A percentile compares a stretch with the other conserved stretches of the same genome.
These are phyloP conservation scores for Porites divaricata DNA, from an alignment of 92 coral and sea anemone species.

Conservation along the genomic window DNA sequence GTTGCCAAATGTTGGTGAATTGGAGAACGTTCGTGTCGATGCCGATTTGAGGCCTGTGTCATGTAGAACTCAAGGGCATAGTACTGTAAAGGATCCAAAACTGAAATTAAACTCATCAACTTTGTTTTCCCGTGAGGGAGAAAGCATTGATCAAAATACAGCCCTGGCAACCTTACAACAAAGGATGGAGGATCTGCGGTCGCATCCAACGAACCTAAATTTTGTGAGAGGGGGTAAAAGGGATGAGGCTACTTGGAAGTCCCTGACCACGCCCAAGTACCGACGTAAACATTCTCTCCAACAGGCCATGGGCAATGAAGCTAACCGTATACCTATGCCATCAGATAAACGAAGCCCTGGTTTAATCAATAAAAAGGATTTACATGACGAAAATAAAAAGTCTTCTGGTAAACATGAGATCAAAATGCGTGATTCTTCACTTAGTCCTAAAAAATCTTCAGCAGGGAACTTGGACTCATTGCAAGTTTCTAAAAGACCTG, in stretches of 20 bases:
- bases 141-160: not conserved
- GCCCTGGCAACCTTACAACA: slow-evolving; percentile 50
- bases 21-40: slow-evolving; percentile 81
- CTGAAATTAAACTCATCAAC: slow-evolving; percentile 23
- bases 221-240: slow-evolving; percentile 74
- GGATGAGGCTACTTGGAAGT: slow-evolving; percentile 49
- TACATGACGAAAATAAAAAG: not conserved
- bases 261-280: slow-evolving; percentile 59
- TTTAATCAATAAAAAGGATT: slow-evolving; percentile 3
- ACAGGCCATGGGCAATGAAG: slow-evolving; percentile 60
- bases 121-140: slow-evolving; percentile 18
- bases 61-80: slow-evolving; percentile 36
- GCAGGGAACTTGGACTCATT: slow-evolving; percentile 17
- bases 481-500: slow-evolving; percentile 9
- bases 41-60: slow-evolving; percentile 59
- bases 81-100: not conserved
- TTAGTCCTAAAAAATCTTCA: slow-evolving; percentile 11
- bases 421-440: slow-evolving; percentile 4
- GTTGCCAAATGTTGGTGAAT: slow-evolving; percentile 75
- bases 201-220: slow-evolving; percentile 78
- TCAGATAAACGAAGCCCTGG: slow-evolving; percentile 21
- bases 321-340: slow-evolving; percentile 68
- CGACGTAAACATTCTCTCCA: slow-evolving; percentile 65
- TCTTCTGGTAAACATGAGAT: not conserved
- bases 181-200: slow-evolving; percentile 75